Evolutionary conservation across 2,113 vertebrate genomes (phyloP), one percentile per base, ranked within the genome.

Genomic region (Ptilorrhoa leucosticta): DNA sequence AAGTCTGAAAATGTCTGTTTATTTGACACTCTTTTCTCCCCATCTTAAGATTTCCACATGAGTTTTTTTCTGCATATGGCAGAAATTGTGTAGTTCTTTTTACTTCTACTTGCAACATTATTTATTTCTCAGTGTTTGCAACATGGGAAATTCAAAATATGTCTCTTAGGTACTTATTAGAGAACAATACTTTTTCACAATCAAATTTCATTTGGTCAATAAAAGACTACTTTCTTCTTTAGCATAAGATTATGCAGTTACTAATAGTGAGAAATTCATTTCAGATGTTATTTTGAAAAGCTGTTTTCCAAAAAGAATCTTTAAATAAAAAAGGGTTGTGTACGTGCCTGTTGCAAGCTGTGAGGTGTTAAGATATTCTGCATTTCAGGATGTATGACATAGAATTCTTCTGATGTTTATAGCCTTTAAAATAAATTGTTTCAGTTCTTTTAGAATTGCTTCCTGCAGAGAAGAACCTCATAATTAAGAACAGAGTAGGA

Each of bases 391-490:
- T 71, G 54, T 73, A 90, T 42, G 44, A 91, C 47, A 48, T 37
- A 91, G 73, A 90, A 57, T 20, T 70, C 72, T 83, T 96, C 48
- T 96, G 86, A 87, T 96, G 85, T 96, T 97, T 90, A 80, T 69
- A 96, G 79, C 77, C 58, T 94, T 97, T 86, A 97, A 97, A 97
- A 97, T 79, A 97, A 95, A 91, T 90, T 91, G 48, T 96, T 97
- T 93, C 79, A 85, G 13, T 97, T 97, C 53, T 94, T 91, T 89
- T 75, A 69, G 79, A 93, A 79, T 93, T 83, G 65, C 60, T 95
- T 97, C 95, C 94, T 94, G 66, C 85, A 69, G 93, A 95, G 95
- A 97, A 91, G 48, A 95, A 45, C 50, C 57, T 96, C 53, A n/a
- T 97, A 96, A 97, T 97, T 97, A 96, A 96, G 96, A 97, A 21